Base-by-base conservation (phyloP, 1,140 invertebrate species). In the Drosophila paulistorum region DNA sequence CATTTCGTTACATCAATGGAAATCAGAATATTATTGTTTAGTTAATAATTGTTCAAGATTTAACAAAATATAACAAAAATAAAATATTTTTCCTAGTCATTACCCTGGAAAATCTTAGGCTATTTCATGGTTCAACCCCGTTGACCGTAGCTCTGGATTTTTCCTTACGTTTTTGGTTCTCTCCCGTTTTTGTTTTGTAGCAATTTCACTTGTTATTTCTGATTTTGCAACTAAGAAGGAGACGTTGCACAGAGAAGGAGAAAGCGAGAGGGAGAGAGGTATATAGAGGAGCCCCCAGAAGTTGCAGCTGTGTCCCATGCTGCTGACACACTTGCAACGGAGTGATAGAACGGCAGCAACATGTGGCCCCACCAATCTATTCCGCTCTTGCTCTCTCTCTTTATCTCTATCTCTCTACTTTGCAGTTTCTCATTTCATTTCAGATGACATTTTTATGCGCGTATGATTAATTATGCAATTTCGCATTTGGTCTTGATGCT, bases 391-490 rank as follows among this genome's bases (percentile, higher is more conserved):
- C 59, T 3, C 37, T 37, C 7, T 41, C 33, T 1, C 26, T 26
- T 26, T 26, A 26, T 4, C 3, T 26, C 30, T 30, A 30, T 13
- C 35, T 20, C 7, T 11, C 45, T 5, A 9, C 33, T 54, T 30
- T 65, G 61, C 66, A 58, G 39, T 58, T 63, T 70, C 71, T 74
- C 75, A 68, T 75, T 72, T 61, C 69, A 79, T 65, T 71, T 68
- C 69, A 75, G 79, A 80, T 90, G 86, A 90, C 86, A 90, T 90
- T 90, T 90, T 90, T 85, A 86, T 90, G 86, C 82, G 86, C 79
- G 73, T 73, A 90, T 90, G 86, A 90, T 90, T 90, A 90, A 90
- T 90, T 90, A 90, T 90, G 86, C 86, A 90, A 86, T 87, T 87
- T 87, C 83, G 77, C 81, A 74, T 65, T 78, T 68, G 74, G 14